Evolutionary conservation across 2,797 vertebrate genomes (phyloP).

Genomic region (Pteronotus mesoamericanus): DNA sequence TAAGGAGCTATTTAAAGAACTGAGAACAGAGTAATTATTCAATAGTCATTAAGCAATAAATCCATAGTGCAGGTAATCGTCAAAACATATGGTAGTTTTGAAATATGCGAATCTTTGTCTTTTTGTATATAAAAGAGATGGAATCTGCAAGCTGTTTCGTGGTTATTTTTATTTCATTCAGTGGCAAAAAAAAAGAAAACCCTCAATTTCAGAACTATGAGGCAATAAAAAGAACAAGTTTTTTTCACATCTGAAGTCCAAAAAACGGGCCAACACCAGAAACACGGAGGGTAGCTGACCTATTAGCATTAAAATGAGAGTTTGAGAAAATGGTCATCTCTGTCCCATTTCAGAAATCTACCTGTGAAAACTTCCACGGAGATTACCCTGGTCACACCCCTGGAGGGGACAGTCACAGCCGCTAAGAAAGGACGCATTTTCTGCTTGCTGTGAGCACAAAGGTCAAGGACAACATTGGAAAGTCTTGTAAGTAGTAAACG

Average conservation of each 20-base stretch:
- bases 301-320: not conserved
- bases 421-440: not conserved
- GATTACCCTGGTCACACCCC: not conserved
- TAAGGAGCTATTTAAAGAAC: not conserved
- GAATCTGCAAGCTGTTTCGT: not conserved
- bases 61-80: not conserved
- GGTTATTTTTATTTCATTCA: slow-evolving; percentile 38
- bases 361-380: not conserved
- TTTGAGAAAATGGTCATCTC: slow-evolving; percentile 26
- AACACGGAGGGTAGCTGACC: not conserved
- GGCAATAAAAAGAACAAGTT: not conserved
- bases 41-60: not conserved
- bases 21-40: not conserved
- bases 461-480: slow-evolving; percentile 30
- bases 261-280: not conserved
- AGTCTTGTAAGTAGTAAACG: slow-evolving; percentile 43
- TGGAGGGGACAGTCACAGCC: not conserved
- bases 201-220: not conserved
- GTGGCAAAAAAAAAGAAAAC: not conserved
- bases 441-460: not conserved
- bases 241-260: not conserved
- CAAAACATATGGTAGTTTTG: not conserved
- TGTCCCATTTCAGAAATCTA: not conserved
- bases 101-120: not conserved
- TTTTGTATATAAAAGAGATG: not conserved